These are phyloP conservation scores for Phoebastria nigripes DNA, from an alignment of 2,797 vertebrate genomes.

Conservation along the genomic window DNA sequence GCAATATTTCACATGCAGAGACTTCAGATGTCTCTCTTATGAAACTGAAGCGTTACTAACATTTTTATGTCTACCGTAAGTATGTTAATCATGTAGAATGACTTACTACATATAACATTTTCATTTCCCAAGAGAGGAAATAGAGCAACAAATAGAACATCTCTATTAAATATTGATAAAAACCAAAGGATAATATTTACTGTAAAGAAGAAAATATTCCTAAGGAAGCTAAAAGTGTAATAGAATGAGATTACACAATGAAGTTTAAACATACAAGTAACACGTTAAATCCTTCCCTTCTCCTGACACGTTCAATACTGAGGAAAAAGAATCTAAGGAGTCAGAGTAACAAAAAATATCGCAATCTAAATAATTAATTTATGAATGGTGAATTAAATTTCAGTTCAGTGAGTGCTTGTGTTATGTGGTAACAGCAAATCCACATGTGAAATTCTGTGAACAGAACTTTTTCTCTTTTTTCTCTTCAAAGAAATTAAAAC, in stretches of 20 bases:
- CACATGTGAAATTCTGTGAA: not conserved
- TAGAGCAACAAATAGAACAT: not conserved
- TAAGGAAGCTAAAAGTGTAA: not conserved
- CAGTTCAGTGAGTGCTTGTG: not conserved
- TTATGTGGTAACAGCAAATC: not conserved
- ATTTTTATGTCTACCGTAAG: not conserved
- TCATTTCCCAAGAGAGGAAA: not conserved
- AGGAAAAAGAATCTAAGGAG: not conserved
- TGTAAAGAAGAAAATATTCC: not conserved
- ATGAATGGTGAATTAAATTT: not conserved
- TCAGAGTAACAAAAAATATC: not conserved
- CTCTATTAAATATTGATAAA: constrained; percentile 13
- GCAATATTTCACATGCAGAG: not conserved
- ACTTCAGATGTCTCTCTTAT: not conserved
- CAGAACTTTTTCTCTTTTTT: not conserved
- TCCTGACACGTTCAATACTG: rapidly evolving
- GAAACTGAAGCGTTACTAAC: not conserved
- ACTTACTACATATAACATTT: not conserved
- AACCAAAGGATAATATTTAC: not conserved
- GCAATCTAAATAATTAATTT: not conserved
- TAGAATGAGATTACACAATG: not conserved
- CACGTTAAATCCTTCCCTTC: not conserved
- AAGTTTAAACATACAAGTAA: not conserved
- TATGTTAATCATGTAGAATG: not conserved
- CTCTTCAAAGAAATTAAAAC: not conserved